Base-by-base conservation (phyloP, 2,888 invertebrate genomes). In the Globia sparganii region DNA sequence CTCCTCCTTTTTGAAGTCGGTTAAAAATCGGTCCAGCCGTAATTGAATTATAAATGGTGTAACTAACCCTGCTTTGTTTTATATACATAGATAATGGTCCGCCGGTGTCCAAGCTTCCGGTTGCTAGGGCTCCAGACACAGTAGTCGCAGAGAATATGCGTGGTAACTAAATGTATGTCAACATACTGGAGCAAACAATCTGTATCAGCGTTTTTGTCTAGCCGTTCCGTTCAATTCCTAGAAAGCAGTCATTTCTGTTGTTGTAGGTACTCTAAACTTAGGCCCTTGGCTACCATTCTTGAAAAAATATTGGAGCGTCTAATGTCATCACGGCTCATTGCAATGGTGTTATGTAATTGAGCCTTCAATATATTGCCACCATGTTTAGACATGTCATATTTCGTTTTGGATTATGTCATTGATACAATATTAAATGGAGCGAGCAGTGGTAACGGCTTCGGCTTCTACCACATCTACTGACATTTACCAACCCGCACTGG, bases 381-480 rank as follows among this genome's bases (percentile, higher is more conserved):
- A 46, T 64, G 46, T 65, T 46, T 46, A 21, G 25, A 25, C 46
- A 28, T 46, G 21, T 37, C 46, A 21, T 75, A 56, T 46, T n/a
- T n/a, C n/a, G n/a, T n/a, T n/a, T 75, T 31, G 58, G 28, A 31
- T 58, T 31, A 53, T 11, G 43, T 21, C 1, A 53, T 31, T 53
- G n/a, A 28, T 62, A 43, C 53, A 62, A 73, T 75, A 73, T n/a
- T 62, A 53, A 74, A 6, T 62, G 13, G 49, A 31, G 46, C 18
- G 5, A 46, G 46, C 46, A 21, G 46, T 46, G 46, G n/a, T n/a
- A n/a, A n/a, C n/a, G n/a, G n/a, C n/a, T n/a, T n/a, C n/a, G n/a
- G n/a, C n/a, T n/a, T n/a, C n/a, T n/a, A n/a, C n/a, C n/a, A n/a
- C n/a, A n/a, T n/a, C n/a, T n/a, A n/a, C n/a, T n/a, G n/a, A n/a